Percentiles rank a stretch among this genome's conserved stretches.
These are phyloP conservation scores for Bellardia bayeri DNA, from an alignment of 2,888 invertebrate species.

Conservation along the genomic window DNA sequence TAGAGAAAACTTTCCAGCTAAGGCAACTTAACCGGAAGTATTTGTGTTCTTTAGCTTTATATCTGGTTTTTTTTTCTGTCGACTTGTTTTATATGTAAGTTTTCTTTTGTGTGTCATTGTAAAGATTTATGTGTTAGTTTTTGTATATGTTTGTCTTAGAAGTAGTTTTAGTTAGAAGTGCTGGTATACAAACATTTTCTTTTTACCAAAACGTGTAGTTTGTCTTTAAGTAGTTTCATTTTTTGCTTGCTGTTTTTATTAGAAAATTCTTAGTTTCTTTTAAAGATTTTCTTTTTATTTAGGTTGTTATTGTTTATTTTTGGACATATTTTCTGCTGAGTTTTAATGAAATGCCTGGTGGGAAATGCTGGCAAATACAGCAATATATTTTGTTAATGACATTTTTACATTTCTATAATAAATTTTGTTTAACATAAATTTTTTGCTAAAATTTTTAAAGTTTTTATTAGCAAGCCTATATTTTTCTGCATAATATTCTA, in stretches of 20 bases:
- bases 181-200: neutral
- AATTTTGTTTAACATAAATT: no score
- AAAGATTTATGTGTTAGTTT: slow-evolving; percentile 12
- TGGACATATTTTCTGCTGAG: neutral
- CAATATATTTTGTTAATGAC: no score
- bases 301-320: neutral
- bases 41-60: slow-evolving; percentile 45
- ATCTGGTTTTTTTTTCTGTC: slow-evolving; percentile 2
- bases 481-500: no score
- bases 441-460: no score
- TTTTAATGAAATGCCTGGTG: neutral
- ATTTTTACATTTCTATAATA: no score
- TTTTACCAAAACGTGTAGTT: slow-evolving; percentile 30
- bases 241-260: slow-evolving; percentile 7
- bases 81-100: neutral
- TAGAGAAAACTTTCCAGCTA: neutral
- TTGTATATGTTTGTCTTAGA: neutral
- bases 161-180: slow-evolving; percentile 6
- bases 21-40: slow-evolving; percentile 57
- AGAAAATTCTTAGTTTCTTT: slow-evolving; percentile 14
- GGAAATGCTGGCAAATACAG: neutral
- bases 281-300: slow-evolving; percentile 17
- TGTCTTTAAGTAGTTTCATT: slow-evolving; percentile 18
- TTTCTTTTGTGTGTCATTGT: slow-evolving; percentile 45
- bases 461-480: no score